phyloP scores from a whole-genome alignment of 2,888 invertebrate genomes.

The Empis stercorea region DNA sequence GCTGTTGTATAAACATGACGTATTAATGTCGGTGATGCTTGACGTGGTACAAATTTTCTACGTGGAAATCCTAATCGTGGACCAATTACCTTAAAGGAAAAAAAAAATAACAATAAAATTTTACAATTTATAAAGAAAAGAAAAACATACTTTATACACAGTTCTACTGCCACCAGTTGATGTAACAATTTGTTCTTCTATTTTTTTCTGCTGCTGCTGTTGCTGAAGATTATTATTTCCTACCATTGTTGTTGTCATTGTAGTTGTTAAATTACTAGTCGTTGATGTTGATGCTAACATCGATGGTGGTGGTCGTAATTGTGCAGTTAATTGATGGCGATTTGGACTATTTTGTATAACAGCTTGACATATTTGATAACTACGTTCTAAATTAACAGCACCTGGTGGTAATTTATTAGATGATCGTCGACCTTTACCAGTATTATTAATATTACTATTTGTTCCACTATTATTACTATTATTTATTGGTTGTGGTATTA shows the following conservation, averaged over 20 bases:
- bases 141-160: conserved; percentile 27
- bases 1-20: conserved; percentile 41
- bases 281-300: conserved; percentile 37
- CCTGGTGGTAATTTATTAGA: conserved; percentile 74
- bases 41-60: conserved; percentile 42
- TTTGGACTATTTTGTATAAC: conserved; percentile 92
- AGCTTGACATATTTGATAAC: conserved; percentile 87
- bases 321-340: conserved; percentile 71
- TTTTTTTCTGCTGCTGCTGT: conserved; percentile 19
- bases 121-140: not conserved
- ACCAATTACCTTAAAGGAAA: conserved; percentile 25
- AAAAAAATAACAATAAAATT: not conserved
- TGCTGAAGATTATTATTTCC: conserved; percentile 7
- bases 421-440: conserved; percentile 30
- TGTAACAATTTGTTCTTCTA: conserved; percentile 17
- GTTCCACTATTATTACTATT: not conserved
- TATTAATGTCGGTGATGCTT: conserved; percentile 49
- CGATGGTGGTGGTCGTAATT: conserved; percentile 74
- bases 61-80: conserved; percentile 34
- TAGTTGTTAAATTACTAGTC: conserved; percentile 17
- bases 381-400: conserved; percentile 83
- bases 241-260: not conserved
- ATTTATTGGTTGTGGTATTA: conserved; percentile 12
- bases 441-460: not conserved
- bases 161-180: conserved; percentile 29